Base-by-base conservation (phyloP, 23 tunicate species). In the Clavelina lepadiformis region DNA sequence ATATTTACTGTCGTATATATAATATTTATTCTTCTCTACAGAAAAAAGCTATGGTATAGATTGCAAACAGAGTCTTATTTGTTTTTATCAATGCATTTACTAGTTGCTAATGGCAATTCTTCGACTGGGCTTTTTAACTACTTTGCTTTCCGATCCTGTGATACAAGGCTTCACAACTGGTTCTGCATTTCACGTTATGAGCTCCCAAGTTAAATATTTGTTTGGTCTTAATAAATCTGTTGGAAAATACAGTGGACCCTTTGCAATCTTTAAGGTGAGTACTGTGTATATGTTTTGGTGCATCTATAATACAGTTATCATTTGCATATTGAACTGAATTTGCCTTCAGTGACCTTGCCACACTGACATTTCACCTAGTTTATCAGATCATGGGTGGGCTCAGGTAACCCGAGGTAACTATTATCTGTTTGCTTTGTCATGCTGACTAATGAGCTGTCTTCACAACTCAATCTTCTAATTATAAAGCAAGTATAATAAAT, bases 111-210 rank as follows among this genome's bases (percentile, higher is more conserved):
- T 89, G 97, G 83, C 79, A 7, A 29, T 75, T 18, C 35, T 81
- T 18, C 73, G 97, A n/a, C 88, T 89, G 70, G 97, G 97, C 1
- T 89, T 89, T 69, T 61, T 89, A 27, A 89, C 97, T 18, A 89
- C 88, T 29, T 50, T 89, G 19, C 75, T 89, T 2, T 77, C 97
- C 15, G 97, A 89, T 63, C 97, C 97, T n/a, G 97, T 89, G 38
- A 85, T 89, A 37, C 97, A 89, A 74, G 97, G 97, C 28, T 89
- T 89, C 61, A 89, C 97, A 1, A 89, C 97, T 0, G 97, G 97
- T 6, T 65, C 97, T 28, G 84, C 97, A 18, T 89, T 89, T 31
- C 97, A 89, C 36, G 89, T 89, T 35, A 37, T 77, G 68, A 75
- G 68, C 31, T 81, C 97, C 38, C 97, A 89, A 67, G 78, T 81